Evolutionary conservation across 2,888 invertebrate species (phyloP).

Genomic region (Acrobasis repandana): DNA sequence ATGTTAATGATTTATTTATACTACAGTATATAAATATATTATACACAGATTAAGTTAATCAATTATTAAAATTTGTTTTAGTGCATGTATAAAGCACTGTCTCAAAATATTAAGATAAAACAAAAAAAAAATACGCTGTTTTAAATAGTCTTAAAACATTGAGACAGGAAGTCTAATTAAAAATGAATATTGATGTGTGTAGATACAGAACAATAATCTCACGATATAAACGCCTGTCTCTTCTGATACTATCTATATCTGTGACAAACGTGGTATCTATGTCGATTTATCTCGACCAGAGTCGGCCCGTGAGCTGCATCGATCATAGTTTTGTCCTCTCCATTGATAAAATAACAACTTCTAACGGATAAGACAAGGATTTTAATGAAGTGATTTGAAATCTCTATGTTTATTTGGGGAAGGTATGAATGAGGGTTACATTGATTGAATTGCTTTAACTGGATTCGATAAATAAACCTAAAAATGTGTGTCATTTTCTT

Average conservation of each 20-base stretch:
- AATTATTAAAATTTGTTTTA: no score
- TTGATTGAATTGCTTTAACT: conserved; percentile 24
- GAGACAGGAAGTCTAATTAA: conserved; percentile 41
- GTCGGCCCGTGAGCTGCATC: conserved; percentile 57
- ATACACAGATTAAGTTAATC: no score
- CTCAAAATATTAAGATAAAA: no score
- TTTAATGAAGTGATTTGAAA: conserved; percentile 31
- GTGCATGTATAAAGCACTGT: no score
- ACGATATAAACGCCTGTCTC: conserved; percentile 59
- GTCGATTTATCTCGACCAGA: conserved; percentile 64
- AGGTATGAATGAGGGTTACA: neutral
- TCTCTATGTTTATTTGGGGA: conserved; percentile 3
- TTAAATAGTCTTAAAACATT: neutral
- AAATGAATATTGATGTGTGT: conserved; percentile 31
- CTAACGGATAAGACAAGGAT: conserved; percentile 45
- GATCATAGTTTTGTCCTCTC: conserved; percentile 75
- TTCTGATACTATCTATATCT: conserved; percentile 54
- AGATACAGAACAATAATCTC: conserved; percentile 41
- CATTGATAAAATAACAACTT: conserved; percentile 65
- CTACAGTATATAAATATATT: no score
- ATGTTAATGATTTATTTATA: no score
- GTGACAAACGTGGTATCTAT: conserved; percentile 57
- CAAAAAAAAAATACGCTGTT: no score
- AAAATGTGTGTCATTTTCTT: no score
- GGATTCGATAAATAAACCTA: conserved; percentile 1